Evolutionary conservation across 2,113 vertebrate species (phyloP).

Genomic region (Accipiter virgatus): DNA sequence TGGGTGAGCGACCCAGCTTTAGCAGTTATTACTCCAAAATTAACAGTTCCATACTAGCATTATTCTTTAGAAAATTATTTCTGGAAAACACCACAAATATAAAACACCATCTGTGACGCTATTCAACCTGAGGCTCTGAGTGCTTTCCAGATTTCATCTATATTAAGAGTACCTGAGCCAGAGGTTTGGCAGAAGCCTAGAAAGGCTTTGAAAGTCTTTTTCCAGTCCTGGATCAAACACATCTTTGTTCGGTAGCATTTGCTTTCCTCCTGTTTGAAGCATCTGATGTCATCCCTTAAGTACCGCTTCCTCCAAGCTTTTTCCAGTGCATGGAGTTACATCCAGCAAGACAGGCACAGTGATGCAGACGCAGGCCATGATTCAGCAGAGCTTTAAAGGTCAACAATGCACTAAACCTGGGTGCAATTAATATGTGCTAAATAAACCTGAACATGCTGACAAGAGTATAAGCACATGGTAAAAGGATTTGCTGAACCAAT

Average conservation of each 20-base stretch:
- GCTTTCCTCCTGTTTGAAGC: background rate
- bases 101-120: background rate
- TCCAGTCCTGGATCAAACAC: background rate
- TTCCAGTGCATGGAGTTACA: background rate
- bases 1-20: background rate
- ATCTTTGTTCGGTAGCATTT: background rate
- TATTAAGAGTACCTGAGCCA: background rate
- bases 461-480: background rate
- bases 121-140: background rate
- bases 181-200: background rate
- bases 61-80: background rate
- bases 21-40: background rate
- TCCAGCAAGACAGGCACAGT: background rate
- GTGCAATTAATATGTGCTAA: background rate
- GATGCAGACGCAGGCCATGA: background rate
- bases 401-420: background rate
- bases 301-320: background rate
- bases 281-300: background rate
- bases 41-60: background rate
- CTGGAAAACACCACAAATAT: background rate
- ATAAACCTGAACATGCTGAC: background rate
- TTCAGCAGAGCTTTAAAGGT: background rate
- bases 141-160: background rate
- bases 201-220: background rate
- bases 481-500: background rate